phyloP scores from a whole-genome alignment of 2,113 vertebrate species.

The Pantherophis guttatus region DNA sequence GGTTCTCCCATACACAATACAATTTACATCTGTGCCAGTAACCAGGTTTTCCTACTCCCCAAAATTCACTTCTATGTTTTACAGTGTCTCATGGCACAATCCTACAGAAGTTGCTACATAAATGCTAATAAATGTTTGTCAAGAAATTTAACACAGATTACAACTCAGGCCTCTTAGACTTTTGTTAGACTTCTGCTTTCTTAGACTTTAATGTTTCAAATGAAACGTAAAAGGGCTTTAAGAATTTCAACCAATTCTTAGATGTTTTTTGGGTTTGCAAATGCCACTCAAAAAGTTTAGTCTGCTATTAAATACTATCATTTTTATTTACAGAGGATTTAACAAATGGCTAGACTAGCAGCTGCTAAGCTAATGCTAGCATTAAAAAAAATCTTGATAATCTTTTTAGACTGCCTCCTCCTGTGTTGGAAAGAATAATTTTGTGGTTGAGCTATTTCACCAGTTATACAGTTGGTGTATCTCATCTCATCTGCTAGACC shows the following conservation, averaged over 20 bases:
- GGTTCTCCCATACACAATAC: not conserved
- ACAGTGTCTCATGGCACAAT: not conserved
- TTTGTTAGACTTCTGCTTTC: not conserved
- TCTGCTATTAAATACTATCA: slow-evolving; percentile 9
- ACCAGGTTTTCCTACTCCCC: not conserved
- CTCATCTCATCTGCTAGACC: slow-evolving; percentile 59
- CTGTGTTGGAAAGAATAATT: slow-evolving; percentile 48
- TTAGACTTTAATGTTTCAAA: not conserved
- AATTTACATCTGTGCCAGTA: not conserved
- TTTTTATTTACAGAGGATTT: slow-evolving; percentile 35
- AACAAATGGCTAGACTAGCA: slow-evolving; percentile 31
- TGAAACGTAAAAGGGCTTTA: not conserved
- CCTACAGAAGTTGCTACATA: not conserved
- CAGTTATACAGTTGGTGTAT: slow-evolving; percentile 44
- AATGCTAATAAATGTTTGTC: not conserved
- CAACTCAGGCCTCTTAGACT: not conserved
- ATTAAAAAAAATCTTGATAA: slow-evolving; percentile 32
- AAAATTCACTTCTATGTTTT: not conserved
- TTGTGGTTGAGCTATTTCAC: slow-evolving; percentile 54
- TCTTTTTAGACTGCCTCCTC: slow-evolving; percentile 41
- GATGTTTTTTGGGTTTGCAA: not conserved
- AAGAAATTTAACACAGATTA: not conserved
- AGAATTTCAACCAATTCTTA: not conserved
- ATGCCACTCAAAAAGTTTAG: slow-evolving; percentile 1
- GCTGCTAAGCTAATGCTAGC: slow-evolving; percentile 26